Conservation (phyloP, 2,797 vertebrate genomes). For the Nasua narica region DNA sequence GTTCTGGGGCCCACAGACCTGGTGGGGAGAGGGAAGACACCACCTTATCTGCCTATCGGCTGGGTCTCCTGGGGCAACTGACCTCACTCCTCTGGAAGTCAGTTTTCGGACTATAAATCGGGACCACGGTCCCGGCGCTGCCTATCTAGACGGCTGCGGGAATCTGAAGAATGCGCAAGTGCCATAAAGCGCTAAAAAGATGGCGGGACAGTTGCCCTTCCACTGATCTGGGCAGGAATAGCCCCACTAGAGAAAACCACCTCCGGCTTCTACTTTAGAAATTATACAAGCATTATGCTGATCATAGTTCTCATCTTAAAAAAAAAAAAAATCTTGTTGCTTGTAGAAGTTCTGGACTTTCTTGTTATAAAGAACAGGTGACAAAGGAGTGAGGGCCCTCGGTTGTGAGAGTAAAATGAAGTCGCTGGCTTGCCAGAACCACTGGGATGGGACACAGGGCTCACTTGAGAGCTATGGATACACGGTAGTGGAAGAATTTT, state of each 20-base stretch:
- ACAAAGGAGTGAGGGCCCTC: not conserved
- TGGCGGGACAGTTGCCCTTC: not conserved
- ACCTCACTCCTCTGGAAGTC: slow-evolving; percentile 29
- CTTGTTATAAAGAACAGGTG: not conserved
- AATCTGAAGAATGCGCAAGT: not conserved
- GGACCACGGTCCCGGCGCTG: not conserved
- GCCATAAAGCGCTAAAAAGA: not conserved
- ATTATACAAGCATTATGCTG: not conserved
- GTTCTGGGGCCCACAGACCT: not conserved
- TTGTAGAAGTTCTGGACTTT: not conserved
- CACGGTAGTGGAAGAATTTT: not conserved
- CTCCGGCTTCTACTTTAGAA: not conserved
- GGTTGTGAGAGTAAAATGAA: not conserved
- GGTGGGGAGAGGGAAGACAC: not conserved
- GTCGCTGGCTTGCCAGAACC: not conserved
- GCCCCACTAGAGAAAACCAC: not conserved
- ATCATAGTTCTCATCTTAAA: not conserved
- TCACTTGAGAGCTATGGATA: not conserved
- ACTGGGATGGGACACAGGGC: not conserved
- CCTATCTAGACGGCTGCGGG: not conserved
- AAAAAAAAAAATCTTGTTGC: not conserved
- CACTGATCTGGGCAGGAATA: not conserved
- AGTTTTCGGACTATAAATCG: not conserved
- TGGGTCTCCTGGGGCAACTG: not conserved
- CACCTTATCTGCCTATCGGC: not conserved